Evolutionary conservation across 2,113 vertebrate species (phyloP).

Genomic region (Ictalurus furcatus): DNA sequence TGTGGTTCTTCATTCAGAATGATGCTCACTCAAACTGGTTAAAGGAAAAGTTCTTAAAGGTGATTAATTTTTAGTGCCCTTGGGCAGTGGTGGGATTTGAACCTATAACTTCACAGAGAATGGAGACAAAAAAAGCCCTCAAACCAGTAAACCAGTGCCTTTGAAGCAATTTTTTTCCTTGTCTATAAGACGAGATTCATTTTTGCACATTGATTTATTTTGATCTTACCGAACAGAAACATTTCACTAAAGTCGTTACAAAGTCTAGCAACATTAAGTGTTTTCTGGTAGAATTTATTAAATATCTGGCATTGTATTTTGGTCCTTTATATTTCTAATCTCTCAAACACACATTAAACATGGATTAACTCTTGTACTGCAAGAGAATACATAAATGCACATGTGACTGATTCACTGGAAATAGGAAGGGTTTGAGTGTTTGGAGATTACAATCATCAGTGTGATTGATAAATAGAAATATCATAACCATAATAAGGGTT

Average conservation of each 20-base stretch:
- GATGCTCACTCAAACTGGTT: background rate
- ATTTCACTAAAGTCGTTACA: background rate
- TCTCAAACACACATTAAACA: constrained; percentile 26
- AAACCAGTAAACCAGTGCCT: background rate
- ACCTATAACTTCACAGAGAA: background rate
- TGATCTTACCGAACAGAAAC: background rate
- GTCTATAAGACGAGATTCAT: background rate
- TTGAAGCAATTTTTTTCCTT: background rate
- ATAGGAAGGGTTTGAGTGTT: background rate
- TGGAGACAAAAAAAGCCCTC: background rate
- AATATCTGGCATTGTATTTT: constrained; percentile 33
- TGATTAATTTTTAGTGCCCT: background rate
- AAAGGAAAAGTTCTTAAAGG: constrained; percentile 3
- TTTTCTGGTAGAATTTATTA: constrained; percentile 31
- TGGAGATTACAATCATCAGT: background rate
- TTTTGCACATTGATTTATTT: background rate
- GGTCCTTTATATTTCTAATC: constrained; percentile 20
- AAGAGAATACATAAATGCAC: constrained; percentile 19
- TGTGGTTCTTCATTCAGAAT: background rate
- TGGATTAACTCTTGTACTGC: constrained; percentile 20
- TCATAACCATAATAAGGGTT: background rate
- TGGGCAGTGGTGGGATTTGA: background rate
- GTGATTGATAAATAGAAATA: background rate
- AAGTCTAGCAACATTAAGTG: background rate
- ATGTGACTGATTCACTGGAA: background rate